Evolutionary conservation across 2,797 vertebrate genomes (phyloP), one percentile per base, ranked within the genome.

Genomic region (Psittacula echo): DNA sequence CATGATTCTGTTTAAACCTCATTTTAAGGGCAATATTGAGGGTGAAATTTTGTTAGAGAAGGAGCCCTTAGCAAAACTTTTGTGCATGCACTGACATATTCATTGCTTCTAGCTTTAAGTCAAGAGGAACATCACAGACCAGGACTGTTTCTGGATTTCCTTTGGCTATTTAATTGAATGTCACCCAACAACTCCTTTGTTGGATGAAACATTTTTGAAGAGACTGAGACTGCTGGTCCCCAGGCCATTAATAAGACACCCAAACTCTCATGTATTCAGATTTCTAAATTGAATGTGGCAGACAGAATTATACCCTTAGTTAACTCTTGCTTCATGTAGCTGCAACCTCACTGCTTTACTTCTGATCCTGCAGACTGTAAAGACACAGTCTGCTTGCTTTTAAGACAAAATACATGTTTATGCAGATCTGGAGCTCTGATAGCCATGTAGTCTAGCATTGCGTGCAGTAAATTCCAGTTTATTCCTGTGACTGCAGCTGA

Each of bases 161-260:
- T 94, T 45, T 93, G 79, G 73, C 53, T 89, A 15, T 80, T 77
- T 70, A 91, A 60, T 54, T 88, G 73, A 88, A 81, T 84, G 76
- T 67, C 54, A 34, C 50, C 30, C 45, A 37, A 60, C 17, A 67
- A 41, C 8, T 91, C 23, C 50, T 94, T 86, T 93, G 81, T 65
- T 92, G 62, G 29, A 45, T 3, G 5, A 77, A 85, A 58, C 32
- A 19, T 2, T 61, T 64, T 42, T 80, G 30, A 70, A 53, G 39
- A 45, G 20, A 4, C 53, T 77, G 45, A 56, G 45, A 15, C 42
- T 47, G 3, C 42, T 78, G 27, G 16, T 93, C 62, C 41, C 19
- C 37, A 78, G 79, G 70, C 58, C 66, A 30, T 84, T 70, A 61
- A 32, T 70, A 65, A 64, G 85, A 60, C 37, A 78, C 27, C 39